phyloP scores from a whole-genome alignment of 2,113 vertebrate species.

The Chinchilla lanigera region DNA sequence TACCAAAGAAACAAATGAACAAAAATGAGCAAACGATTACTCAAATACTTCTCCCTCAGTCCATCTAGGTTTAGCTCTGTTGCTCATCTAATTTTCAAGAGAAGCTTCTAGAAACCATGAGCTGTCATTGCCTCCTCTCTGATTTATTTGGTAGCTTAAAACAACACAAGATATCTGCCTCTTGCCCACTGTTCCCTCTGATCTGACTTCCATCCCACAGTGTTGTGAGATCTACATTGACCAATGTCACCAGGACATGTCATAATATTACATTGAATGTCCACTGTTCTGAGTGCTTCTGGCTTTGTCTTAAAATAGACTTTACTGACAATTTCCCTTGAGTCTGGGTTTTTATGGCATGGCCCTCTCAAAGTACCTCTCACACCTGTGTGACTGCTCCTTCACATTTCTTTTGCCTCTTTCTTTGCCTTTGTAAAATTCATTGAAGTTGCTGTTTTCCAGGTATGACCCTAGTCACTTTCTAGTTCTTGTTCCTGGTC shows the following conservation, averaged over 20 bases:
- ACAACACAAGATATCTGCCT: not conserved
- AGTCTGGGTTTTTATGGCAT: not conserved
- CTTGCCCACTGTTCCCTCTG: not conserved
- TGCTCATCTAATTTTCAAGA: slow-evolving; percentile 13
- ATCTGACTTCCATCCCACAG: not conserved
- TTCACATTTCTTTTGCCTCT: slow-evolving; percentile 1
- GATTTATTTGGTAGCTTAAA: not conserved
- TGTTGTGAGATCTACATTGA: not conserved
- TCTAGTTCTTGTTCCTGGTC: not conserved
- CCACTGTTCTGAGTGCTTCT: not conserved
- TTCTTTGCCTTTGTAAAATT: not conserved
- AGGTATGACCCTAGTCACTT: not conserved
- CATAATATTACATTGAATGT: not conserved
- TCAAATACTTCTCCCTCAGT: slow-evolving; percentile 8
- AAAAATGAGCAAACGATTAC: not conserved
- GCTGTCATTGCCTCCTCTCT: not conserved
- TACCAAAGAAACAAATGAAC: too few relatives aligned
- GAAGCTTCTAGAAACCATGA: slow-evolving; percentile 18
- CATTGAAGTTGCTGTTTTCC: not conserved
- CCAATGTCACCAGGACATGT: not conserved
- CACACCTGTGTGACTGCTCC: not conserved
- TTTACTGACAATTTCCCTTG: not conserved
- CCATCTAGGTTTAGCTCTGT: not conserved
- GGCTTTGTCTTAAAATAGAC: not conserved
- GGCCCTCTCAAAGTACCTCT: not conserved